These are phyloP conservation scores for Passer montanus DNA, from an alignment of 2,113 vertebrate genomes.

Conservation along the genomic window DNA sequence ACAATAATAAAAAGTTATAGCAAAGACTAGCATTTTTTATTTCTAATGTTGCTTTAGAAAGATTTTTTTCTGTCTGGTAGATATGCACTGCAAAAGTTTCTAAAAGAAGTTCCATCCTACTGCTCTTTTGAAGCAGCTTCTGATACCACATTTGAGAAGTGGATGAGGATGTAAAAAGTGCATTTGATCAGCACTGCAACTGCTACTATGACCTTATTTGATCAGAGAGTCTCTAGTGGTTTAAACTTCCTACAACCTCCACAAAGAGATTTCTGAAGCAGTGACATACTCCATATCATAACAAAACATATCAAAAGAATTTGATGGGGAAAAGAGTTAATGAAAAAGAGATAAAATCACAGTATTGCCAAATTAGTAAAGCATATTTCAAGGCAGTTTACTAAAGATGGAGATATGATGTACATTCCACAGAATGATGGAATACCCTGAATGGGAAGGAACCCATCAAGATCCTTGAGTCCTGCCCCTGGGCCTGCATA, in stretches of 20 bases:
- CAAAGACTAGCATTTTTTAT: neutral
- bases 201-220: neutral
- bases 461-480: neutral
- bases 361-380: neutral
- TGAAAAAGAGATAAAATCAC: neutral
- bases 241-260: neutral
- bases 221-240: neutral
- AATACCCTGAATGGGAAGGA: neutral
- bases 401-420: neutral
- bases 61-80: neutral
- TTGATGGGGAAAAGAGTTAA: neutral
- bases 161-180: neutral
- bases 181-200: neutral
- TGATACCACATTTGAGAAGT: neutral
- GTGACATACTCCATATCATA: neutral
- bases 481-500: neutral
- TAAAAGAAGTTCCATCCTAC: neutral
- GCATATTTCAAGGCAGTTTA: neutral
- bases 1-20: neutral
- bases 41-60: neutral
- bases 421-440: neutral
- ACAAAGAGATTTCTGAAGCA: neutral
- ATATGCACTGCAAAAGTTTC: neutral
- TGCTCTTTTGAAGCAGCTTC: neutral
- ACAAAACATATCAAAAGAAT: neutral